Conservation (phyloP, 2,797 vertebrate genomes). For the Phyllotis vaccarum region DNA sequence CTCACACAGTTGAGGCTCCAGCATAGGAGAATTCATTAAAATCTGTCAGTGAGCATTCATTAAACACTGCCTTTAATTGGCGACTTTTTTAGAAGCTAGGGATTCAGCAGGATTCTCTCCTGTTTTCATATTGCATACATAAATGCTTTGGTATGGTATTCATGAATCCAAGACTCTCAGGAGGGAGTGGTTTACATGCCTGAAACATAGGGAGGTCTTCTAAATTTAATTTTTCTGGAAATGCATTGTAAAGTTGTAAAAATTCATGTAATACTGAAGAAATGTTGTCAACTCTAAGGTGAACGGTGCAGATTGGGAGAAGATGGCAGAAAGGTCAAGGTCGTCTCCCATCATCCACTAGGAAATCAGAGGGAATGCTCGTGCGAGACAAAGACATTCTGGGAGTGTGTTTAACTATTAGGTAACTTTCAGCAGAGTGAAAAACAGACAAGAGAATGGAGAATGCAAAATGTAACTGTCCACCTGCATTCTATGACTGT, state of each 20-base stretch:
- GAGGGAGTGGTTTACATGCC: neutral
- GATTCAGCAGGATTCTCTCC: neutral
- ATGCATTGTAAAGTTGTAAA: neutral
- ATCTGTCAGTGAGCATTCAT: neutral
- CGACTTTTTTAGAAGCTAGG: neutral
- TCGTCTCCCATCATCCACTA: neutral
- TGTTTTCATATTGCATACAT: conserved; percentile 18
- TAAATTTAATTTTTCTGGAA: neutral
- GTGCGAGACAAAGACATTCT: neutral
- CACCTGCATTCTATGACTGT: neutral
- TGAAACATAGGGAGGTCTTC: neutral
- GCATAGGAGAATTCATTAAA: neutral
- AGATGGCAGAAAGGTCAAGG: neutral
- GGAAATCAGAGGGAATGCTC: neutral
- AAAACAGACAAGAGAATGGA: conserved; percentile 7
- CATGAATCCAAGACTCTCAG: neutral
- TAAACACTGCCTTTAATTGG: neutral
- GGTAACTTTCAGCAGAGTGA: conserved; percentile 1
- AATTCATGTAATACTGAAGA: neutral
- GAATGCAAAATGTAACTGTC: neutral
- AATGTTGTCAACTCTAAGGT: neutral
- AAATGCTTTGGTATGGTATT: neutral
- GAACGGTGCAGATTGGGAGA: neutral
- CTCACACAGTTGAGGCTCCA: neutral
- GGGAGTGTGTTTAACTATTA: neutral